Conservation (phyloP, 2,113 vertebrate species). For the Psittacula cyanocephala region DNA sequence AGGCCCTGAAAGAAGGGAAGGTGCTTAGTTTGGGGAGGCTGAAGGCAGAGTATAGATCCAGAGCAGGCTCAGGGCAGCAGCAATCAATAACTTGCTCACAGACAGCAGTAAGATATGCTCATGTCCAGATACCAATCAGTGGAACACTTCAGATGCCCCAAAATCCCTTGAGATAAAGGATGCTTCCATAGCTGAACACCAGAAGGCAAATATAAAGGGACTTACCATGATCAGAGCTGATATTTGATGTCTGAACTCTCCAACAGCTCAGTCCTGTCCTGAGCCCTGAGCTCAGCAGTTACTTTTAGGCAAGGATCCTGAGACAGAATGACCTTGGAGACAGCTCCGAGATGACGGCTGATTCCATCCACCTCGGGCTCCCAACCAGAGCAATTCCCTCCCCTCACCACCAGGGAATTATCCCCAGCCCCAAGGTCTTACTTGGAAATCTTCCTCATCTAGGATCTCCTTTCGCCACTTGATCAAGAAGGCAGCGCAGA, state of each 20-base stretch:
- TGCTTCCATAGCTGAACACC: neutral
- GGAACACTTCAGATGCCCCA: neutral
- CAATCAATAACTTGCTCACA: neutral
- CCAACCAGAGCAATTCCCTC: neutral
- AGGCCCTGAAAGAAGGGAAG: constrained; percentile 83
- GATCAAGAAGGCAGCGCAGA: constrained; percentile 93
- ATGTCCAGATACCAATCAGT: neutral
- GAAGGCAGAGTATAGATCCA: neutral
- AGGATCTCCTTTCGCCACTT: constrained; percentile 96
- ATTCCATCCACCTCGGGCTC: accelerated
- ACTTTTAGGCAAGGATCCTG: neutral
- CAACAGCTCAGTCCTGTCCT: neutral
- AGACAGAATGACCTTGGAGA: neutral
- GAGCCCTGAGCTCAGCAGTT: neutral
- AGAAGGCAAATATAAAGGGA: neutral
- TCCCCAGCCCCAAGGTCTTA: constrained; percentile 42
- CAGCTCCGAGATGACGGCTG: neutral
- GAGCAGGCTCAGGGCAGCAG: neutral
- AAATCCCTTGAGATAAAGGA: neutral
- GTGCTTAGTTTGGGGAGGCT: neutral
- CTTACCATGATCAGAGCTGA: neutral
- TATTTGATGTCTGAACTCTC: neutral
- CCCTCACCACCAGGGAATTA: neutral
- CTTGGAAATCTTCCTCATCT: constrained; percentile 93
- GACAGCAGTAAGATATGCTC: neutral